phyloP scores from a whole-genome alignment of 2,888 invertebrate species.

The Trichogramma evanescens region DNA sequence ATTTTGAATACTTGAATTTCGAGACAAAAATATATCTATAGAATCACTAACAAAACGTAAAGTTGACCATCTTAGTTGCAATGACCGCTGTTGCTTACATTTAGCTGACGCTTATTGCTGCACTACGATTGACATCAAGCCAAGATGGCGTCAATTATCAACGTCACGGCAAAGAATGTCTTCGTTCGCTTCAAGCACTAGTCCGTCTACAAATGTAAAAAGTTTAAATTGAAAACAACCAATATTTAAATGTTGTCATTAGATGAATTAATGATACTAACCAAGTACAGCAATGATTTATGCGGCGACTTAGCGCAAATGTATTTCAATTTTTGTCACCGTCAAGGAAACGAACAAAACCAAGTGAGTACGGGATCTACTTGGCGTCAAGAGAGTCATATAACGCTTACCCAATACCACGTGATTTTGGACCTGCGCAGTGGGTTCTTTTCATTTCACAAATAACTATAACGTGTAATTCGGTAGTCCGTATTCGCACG shows the following conservation, averaged over 20 bases:
- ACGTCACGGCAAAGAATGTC: constrained; percentile 10
- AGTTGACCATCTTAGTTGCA: constrained; percentile 15
- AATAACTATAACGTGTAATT: too few relatives aligned
- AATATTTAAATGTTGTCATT: too few relatives aligned
- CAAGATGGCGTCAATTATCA: constrained; percentile 17
- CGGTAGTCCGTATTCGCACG: too few relatives aligned
- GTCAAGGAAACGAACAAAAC: constrained; percentile 19
- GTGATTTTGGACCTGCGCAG: too few relatives aligned
- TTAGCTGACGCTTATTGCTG: constrained; percentile 15
- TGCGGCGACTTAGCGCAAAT: too few relatives aligned
- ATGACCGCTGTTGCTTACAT: constrained; percentile 23
- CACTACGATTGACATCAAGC: constrained; percentile 11
- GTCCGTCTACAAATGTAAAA: not conserved
- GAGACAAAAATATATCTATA: too few relatives aligned
- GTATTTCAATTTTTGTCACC: constrained; percentile 12
- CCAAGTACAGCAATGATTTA: not conserved
- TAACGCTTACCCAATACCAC: constrained; percentile 2
- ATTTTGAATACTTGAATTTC: too few relatives aligned
- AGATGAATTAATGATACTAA: not conserved
- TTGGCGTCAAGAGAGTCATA: constrained; percentile 22
- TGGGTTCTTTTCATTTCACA: too few relatives aligned
- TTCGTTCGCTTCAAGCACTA: constrained; percentile 3
- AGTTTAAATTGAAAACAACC: not conserved
- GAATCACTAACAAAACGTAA: constrained; percentile 9
- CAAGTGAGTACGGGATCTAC: not conserved